These are phyloP conservation scores for Sciaenops ocellatus DNA, from an alignment of 2,797 vertebrate genomes.

Conservation along the genomic window DNA sequence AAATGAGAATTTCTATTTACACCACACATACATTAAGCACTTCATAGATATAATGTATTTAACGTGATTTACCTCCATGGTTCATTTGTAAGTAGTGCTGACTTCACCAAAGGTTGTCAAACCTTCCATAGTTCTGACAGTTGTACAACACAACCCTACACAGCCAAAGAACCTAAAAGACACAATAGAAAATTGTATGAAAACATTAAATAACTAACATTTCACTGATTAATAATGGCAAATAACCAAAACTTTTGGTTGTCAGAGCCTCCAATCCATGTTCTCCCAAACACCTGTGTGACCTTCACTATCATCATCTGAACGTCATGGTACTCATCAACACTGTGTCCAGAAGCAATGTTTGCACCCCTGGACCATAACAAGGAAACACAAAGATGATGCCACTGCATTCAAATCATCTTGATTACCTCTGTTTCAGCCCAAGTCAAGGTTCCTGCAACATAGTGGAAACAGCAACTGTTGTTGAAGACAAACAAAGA, in stretches of 20 bases:
- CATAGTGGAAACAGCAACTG: background rate
- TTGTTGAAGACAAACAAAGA: background rate
- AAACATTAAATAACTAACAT: background rate
- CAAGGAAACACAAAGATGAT: too few relatives aligned
- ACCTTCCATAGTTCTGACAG: fast-evolving
- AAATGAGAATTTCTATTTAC: background rate
- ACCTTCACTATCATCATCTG: fast-evolving
- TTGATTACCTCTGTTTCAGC: background rate
- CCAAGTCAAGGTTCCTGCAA: fast-evolving
- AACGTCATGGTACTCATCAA: fast-evolving
- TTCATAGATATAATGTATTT: background rate
- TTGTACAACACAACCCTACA: background rate
- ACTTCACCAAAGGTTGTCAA: background rate
- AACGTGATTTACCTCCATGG: background rate
- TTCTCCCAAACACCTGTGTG: fast-evolving
- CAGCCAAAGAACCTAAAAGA: background rate
- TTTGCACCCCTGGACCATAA: background rate
- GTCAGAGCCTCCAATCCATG: constrained; percentile 18
- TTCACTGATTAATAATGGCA: background rate
- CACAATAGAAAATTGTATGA: background rate
- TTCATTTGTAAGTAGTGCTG: constrained; percentile 7
- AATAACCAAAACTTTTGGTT: background rate
- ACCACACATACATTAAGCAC: background rate
- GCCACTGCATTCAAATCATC: background rate
- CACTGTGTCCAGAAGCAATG: background rate